phyloP scores from a whole-genome alignment of 2,113 vertebrate species.

The Syrmaticus mikado region DNA sequence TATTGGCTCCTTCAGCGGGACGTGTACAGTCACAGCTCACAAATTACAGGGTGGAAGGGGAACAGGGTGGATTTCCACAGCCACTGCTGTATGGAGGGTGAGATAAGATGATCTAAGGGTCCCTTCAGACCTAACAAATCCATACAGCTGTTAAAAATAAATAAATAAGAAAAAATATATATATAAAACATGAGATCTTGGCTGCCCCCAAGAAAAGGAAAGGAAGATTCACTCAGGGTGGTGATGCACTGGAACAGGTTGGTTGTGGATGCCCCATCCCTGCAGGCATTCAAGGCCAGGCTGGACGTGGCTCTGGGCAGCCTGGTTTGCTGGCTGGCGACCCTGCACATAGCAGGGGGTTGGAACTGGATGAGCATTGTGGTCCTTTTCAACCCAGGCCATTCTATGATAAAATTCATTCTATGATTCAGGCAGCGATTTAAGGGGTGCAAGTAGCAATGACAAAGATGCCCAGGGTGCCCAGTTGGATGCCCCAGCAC shows the following conservation, averaged over 20 bases:
- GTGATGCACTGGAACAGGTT: too few relatives aligned
- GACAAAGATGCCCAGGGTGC: neutral
- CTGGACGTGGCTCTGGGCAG: too few relatives aligned
- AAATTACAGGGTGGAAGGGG: neutral
- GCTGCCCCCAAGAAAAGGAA: neutral
- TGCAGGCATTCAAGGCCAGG: too few relatives aligned
- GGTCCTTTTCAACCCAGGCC: too few relatives aligned
- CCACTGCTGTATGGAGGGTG: neutral
- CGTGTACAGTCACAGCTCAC: neutral
- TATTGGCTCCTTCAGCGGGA: neutral
- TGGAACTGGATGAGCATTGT: too few relatives aligned
- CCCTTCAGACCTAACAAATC: conserved; percentile 23
- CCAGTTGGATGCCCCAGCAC: neutral
- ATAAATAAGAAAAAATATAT: neutral
- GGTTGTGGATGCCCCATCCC: too few relatives aligned
- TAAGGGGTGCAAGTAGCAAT: conserved; percentile 34
- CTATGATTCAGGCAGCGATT: neutral
- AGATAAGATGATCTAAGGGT: conserved; percentile 36
- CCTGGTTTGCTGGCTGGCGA: too few relatives aligned
- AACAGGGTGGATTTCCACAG: neutral
- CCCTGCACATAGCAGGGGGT: too few relatives aligned
- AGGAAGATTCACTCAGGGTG: neutral
- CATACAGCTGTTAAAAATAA: neutral
- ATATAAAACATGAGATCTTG: neutral
- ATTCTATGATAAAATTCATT: too few relatives aligned